Conservation (phyloP, 2,888 invertebrate genomes). For the Parnassius smintheus region DNA sequence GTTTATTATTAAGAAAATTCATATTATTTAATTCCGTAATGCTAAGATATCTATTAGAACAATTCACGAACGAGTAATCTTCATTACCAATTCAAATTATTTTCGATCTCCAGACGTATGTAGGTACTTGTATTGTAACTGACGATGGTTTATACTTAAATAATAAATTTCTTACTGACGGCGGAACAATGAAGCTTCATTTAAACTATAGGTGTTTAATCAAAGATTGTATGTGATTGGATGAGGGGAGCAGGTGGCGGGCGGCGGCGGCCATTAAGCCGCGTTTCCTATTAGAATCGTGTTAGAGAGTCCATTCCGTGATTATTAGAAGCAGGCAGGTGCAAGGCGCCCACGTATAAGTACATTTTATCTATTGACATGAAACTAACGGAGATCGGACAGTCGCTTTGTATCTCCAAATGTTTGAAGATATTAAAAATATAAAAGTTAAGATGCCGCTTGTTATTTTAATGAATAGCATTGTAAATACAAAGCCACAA, state of each 20-base stretch:
- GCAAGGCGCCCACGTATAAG: conserved; percentile 52
- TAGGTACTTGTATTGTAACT: conserved; percentile 12
- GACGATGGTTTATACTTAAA: conserved; percentile 7
- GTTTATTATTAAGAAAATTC: too few species aligned
- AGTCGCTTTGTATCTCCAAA: conserved; percentile 24
- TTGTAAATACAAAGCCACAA: too few species aligned
- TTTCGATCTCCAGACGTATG: not conserved
- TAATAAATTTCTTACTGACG: conserved; percentile 23
- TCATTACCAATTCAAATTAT: not conserved
- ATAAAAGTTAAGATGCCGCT: not conserved
- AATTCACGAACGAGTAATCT: not conserved
- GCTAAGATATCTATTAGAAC: too few species aligned
- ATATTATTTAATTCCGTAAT: too few species aligned
- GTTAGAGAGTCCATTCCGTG: conserved; percentile 62
- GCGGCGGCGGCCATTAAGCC: conserved; percentile 53
- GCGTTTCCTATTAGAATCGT: conserved; percentile 76
- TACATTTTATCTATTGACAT: conserved; percentile 53
- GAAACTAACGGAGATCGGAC: conserved; percentile 51
- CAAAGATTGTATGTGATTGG: conserved; percentile 42
- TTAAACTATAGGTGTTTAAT: conserved; percentile 29
- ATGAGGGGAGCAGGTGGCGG: conserved; percentile 48
- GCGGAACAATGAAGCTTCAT: conserved; percentile 25
- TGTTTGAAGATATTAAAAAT: conserved; percentile 15
- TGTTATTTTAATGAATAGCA: not conserved
- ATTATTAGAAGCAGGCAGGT: conserved; percentile 69